Base-by-base conservation (phyloP, 2,888 invertebrate species). In the Imbricaverruca yamaguchii region DNA sequence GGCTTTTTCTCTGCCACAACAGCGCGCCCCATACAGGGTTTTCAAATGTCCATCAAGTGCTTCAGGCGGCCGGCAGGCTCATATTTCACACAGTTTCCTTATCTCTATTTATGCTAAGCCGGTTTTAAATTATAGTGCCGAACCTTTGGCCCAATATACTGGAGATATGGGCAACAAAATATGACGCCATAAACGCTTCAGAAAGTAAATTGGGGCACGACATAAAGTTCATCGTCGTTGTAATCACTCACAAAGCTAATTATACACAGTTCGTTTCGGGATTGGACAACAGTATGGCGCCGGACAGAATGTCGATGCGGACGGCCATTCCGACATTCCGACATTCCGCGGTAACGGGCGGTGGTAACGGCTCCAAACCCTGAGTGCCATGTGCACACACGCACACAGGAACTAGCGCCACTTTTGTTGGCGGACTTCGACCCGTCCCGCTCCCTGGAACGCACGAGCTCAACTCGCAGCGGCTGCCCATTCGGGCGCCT, bases 41-140 rank as follows among this genome's bases (percentile, higher is more conserved):
- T 74, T 74, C 53, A 74, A 10, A 53, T 53, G 74, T 74, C 74
- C 74, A 74, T 74, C 74, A 74, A 55, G 74, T 21, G 74, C 74
- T 55, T 74, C 21, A 21, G 74, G 18, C 74, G 15, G 15, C 39
- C 23, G 55, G 39, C 23, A 23, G 74, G 74, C 18, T 74, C 74
- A 74, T 74, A 55, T 74, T 74, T 74, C 74, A 74, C 53, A 53
- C 12, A 55, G 23, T 55, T 53, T 55, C 74, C 74, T 67, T 67
- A 55, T 74, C 74, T 74, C 23, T 74, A 55, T 53, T 55, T 74
- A 55, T 53, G 74, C 55, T 74, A 53, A 74, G 74, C 74, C 74
- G 39, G 74, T 8, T 74, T 55, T 74, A 74, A 74, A 74, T 74
- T 74, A 74, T 55, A 74, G 53, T 53, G 74, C 21, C 74, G 55